Conservation (phyloP, 2,888 invertebrate species). For the Hedychridium roseum region DNA sequence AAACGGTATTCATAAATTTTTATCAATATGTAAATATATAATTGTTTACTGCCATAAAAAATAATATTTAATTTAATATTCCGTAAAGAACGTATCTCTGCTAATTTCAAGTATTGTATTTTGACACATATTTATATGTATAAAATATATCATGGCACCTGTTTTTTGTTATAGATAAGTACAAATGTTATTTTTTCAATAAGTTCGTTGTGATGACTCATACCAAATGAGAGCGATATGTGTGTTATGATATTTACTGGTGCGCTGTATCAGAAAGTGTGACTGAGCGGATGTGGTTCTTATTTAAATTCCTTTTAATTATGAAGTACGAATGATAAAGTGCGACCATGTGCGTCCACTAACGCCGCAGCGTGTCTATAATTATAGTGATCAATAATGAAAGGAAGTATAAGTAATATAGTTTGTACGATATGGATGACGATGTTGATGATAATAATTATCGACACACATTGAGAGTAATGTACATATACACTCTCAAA, state of each 20-base stretch:
- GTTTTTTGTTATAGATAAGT: slow-evolving; percentile 50
- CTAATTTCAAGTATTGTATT: slow-evolving; percentile 42
- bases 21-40: slow-evolving; percentile 46
- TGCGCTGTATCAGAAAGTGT: slow-evolving; percentile 23
- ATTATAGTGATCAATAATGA: slow-evolving; percentile 46
- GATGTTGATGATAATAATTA: slow-evolving; percentile 45
- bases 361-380: slow-evolving; percentile 44
- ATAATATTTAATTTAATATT: slow-evolving; percentile 28
- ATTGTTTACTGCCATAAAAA: slow-evolving; percentile 52
- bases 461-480: slow-evolving; percentile 38
- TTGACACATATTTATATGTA: slow-evolving; percentile 35
- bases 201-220: slow-evolving; percentile 52
- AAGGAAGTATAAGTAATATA: slow-evolving; percentile 41
- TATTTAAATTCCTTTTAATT: slow-evolving; percentile 46
- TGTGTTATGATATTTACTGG: slow-evolving; percentile 30
- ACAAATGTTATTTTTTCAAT: slow-evolving; percentile 56
- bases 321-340: slow-evolving; percentile 34
- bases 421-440: slow-evolving; percentile 34
- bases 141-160: slow-evolving; percentile 23
- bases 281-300: slow-evolving; percentile 26
- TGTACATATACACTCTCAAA: slow-evolving; percentile 31
- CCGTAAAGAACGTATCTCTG: slow-evolving; percentile 18
- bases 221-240: slow-evolving; percentile 51
- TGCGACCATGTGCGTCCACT: slow-evolving; percentile 23
- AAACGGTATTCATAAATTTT: slow-evolving; percentile 28